These are phyloP conservation scores for Pogonophryne albipinna DNA, from an alignment of 2,797 vertebrate species.

Conservation along the genomic window DNA sequence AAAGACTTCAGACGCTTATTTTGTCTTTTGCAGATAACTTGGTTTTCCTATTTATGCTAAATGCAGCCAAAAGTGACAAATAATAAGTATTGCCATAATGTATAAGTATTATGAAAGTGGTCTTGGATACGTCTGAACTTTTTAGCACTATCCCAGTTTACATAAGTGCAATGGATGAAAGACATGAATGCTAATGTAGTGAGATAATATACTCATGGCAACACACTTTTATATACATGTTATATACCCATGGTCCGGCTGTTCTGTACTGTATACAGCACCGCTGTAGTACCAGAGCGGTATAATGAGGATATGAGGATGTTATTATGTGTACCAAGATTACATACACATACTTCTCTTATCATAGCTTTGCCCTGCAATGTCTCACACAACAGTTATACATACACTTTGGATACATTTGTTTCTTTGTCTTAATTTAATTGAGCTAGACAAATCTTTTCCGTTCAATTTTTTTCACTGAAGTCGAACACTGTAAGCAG, in stretches of 20 bases:
- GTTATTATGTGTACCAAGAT: neutral
- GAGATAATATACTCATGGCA: neutral
- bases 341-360: neutral
- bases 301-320: too few relatives aligned
- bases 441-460: neutral
- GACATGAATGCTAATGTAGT: neutral
- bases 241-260: too few relatives aligned
- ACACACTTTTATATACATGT: neutral
- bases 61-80: too few relatives aligned
- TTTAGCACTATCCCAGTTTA: too few relatives aligned
- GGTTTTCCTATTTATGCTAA: too few relatives aligned
- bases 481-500: constrained; percentile 4
- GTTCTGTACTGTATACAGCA: neutral
- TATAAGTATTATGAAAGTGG: too few relatives aligned
- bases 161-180: too few relatives aligned
- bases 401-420: too few relatives aligned
- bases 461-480: neutral
- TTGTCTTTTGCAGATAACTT: too few relatives aligned
- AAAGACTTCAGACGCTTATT: too few relatives aligned
- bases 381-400: neutral
- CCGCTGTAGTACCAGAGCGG: neutral
- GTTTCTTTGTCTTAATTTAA: neutral
- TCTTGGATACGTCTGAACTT: too few relatives aligned
- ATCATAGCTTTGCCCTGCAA: neutral
- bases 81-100: too few relatives aligned